Evolutionary conservation across 2,113 vertebrate genomes (phyloP), one percentile per base, ranked within the genome.

Genomic region (Clarias magur): DNA sequence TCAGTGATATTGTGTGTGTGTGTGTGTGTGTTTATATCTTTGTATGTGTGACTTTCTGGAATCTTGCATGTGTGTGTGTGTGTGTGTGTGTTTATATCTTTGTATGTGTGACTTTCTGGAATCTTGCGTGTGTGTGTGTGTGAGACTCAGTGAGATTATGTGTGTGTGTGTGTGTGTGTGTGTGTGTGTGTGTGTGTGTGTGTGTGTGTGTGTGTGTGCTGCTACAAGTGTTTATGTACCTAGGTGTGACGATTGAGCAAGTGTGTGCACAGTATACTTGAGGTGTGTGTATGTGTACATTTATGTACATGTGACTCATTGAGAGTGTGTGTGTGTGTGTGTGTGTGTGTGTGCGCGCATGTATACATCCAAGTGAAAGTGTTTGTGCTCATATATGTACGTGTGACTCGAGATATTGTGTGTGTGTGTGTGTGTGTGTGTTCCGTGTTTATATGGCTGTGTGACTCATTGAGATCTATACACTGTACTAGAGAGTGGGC

Each of bases 1-100:
- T n/a, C n/a, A n/a, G n/a, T n/a, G n/a, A n/a, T n/a, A n/a, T n/a
- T 56, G 78, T 59, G 76, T 79, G 76, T 48, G 72, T 30, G 65
- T 30, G 13, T 30, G 30, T 70, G 67, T 21, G 59, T 21, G 59
- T n/a, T n/a, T n/a, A n/a, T n/a, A n/a, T n/a, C n/a, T n/a, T n/a
- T 38, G 34, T 38, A 38, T 38, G 2, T 3, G 34, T 38, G 34
- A 38, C 34, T 38, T 38, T 2, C 34, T 38, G 34, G 34, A 38
- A 38, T 38, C 34, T 38, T 38, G 34, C 34, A 38, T 38, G 34
- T 57, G 1, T 3, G n/a, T 80, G 54, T 15, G 3, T 12, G 25
- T 27, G n/a, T 67, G n/a, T 68, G 27, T 34, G 1, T 70, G n/a
- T 70, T 48, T 48, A 48, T 48, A 48, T 48, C 5, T 7, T 4